Base-by-base conservation (phyloP, 2,888 invertebrate species). In the Syrista parreyssii region DNA sequence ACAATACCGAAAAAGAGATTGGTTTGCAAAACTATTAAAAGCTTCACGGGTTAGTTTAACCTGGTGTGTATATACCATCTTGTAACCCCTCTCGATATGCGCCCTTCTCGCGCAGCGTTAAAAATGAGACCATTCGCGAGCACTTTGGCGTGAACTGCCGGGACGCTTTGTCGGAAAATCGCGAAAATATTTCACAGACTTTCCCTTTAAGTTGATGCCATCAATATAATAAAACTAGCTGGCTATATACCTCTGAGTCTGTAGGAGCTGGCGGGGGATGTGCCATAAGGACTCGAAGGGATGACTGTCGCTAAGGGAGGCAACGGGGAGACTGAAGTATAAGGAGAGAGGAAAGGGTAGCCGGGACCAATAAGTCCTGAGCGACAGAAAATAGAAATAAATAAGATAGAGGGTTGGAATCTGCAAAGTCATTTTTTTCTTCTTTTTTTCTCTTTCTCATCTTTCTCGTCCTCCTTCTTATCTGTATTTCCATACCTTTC, bases 121-220 rank as follows among this genome's bases (percentile, higher is more conserved):
- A 89, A 89, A 89, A 89, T 87, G 88, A 85, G 85, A 84, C 86
- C 85, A 86, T 89, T 88, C 88, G 84, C 85, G 84, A 84, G 88
- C 87, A 88, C 89, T 89, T 87, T 87, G 85, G 86, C 84, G 84
- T 82, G 85, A 86, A 86, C 84, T 84, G 84, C 78, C 83, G 79
- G 80, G 78, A 78, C 87, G 87, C 87, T 88, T 89, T 89, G 88
- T 89, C 84, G 86, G 86, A 82, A 87, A 89, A 89, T 89, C 85
- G 88, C 81, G 84, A 81, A 85, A 85, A 89, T 89, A 88, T 88
- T 88, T 89, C 88, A 89, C 81, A 77, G 82, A 84, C 82, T 88
- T 86, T 87, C 81, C 82, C 82, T n/a, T 74, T 32, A 78, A 73
- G 76, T 77, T 74, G 79, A 78, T 80, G 81, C 83, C 84, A 86